Evolutionary conservation across 2,888 invertebrate genomes (phyloP).

Genomic region (Athalia circularis): DNA sequence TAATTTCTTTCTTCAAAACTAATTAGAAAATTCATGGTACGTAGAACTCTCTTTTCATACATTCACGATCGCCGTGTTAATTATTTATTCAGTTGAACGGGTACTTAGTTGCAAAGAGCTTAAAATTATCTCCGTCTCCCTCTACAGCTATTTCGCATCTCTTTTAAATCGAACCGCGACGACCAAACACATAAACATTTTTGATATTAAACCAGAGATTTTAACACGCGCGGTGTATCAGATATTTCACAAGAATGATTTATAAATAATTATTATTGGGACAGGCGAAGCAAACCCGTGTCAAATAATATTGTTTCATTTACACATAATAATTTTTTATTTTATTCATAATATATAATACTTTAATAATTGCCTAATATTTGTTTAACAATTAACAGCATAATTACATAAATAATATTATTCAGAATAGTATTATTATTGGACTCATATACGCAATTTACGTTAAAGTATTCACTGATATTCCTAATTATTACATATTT

Average conservation of each 20-base stretch:
- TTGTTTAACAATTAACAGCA: conserved; percentile 27
- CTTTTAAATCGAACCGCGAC: too few relatives aligned
- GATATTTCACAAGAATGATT: too few relatives aligned
- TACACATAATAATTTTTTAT: background rate
- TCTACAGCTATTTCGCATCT: too few relatives aligned
- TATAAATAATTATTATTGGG: background rate
- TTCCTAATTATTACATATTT: background rate
- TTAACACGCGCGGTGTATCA: too few relatives aligned
- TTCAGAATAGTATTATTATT: background rate
- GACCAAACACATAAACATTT: too few relatives aligned
- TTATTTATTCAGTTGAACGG: conserved; percentile 4
- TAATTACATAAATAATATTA: conserved; percentile 26
- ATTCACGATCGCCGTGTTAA: background rate
- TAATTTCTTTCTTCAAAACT: conserved; percentile 23
- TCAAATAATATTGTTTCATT: background rate
- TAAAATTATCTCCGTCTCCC: too few relatives aligned
- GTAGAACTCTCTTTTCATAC: background rate
- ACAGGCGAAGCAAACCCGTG: background rate
- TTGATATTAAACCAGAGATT: too few relatives aligned
- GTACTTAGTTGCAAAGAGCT: too few relatives aligned
- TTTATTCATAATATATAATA: conserved; percentile 27
- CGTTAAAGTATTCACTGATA: too few relatives aligned
- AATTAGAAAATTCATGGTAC: background rate
- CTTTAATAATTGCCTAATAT: conserved; percentile 10
- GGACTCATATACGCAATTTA: too few relatives aligned